Percentiles rank a stretch among this genome's conserved stretches.
Conservation (phyloP, 2,797 vertebrate species). For the Danio jaintianensis region DNA sequence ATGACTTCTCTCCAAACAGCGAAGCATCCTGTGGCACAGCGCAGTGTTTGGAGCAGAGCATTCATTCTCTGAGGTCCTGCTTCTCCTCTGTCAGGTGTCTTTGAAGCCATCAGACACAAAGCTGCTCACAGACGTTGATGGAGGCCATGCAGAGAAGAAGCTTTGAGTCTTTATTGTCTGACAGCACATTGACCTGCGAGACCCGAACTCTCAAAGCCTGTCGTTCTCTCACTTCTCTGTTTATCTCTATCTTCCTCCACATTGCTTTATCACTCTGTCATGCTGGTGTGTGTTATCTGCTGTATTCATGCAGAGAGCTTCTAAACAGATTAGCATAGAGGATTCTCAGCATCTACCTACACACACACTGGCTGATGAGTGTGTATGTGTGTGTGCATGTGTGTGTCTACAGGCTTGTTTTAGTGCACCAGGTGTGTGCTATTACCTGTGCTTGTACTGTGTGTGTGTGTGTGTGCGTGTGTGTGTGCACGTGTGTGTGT, state of each 20-base stretch:
- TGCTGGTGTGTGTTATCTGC: conserved; percentile 23
- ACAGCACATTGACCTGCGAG: conserved; percentile 26
- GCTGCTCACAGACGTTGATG: neutral
- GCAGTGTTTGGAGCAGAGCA: neutral
- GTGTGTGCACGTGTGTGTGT: neutral
- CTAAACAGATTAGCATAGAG: conserved; percentile 28
- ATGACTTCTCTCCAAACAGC: neutral
- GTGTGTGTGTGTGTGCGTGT: no score
- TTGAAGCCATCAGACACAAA: neutral
- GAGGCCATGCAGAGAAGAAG: neutral
- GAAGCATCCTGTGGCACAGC: neutral
- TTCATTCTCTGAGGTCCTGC: neutral
- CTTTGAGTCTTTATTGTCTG: conserved; percentile 22
- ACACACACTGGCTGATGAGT: conserved; percentile 28
- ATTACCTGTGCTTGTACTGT: neutral
- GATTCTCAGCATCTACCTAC: neutral
- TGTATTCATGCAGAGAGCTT: conserved; percentile 31
- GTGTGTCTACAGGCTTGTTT: neutral
- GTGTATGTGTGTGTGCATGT: conserved; percentile 2
- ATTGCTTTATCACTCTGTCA: conserved; percentile 26
- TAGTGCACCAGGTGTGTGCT: conserved; percentile 7
- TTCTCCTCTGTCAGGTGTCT: neutral
- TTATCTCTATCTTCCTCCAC: conserved; percentile 12
- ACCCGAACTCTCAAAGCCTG: neutral
- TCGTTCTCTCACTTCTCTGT: conserved; percentile 31